Conservation (phyloP, 2,113 vertebrate genomes). For the Cryptoleucopteryx plumbea region DNA sequence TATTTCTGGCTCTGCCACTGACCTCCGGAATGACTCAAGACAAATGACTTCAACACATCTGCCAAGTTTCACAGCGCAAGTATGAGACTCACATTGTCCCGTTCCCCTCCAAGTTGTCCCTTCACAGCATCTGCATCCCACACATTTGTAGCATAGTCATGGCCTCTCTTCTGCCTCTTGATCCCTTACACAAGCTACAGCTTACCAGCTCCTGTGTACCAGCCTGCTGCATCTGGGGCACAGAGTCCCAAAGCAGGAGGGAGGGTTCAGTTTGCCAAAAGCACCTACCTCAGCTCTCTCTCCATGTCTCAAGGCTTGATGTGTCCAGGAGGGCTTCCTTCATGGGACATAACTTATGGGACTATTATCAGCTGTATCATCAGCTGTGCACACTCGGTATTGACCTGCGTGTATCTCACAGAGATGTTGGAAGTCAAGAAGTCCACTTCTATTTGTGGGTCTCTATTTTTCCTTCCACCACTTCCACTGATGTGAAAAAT, state of each 20-base stretch:
- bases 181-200: not conserved
- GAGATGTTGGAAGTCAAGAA: not conserved
- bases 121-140: not conserved
- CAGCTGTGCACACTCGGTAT: not conserved
- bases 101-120: not conserved
- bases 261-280: not conserved
- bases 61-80: not conserved
- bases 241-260: not conserved
- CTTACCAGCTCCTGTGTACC: not conserved
- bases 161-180: not conserved
- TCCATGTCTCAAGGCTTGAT: not conserved
- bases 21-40: not conserved
- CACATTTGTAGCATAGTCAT: not conserved
- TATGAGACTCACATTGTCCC: rapidly evolving
- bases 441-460: not conserved
- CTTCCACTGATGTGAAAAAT: not conserved
- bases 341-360: not conserved
- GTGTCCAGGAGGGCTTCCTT: not conserved
- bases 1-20: not conserved
- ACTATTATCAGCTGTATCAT: not conserved
- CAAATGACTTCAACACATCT: not conserved
- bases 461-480: not conserved
- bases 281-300: not conserved
- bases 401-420: not conserved
- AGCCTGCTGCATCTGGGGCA: not conserved